These are phyloP conservation scores for Centrocercus urophasianus DNA, from an alignment of 2,113 vertebrate genomes.

Conservation along the genomic window DNA sequence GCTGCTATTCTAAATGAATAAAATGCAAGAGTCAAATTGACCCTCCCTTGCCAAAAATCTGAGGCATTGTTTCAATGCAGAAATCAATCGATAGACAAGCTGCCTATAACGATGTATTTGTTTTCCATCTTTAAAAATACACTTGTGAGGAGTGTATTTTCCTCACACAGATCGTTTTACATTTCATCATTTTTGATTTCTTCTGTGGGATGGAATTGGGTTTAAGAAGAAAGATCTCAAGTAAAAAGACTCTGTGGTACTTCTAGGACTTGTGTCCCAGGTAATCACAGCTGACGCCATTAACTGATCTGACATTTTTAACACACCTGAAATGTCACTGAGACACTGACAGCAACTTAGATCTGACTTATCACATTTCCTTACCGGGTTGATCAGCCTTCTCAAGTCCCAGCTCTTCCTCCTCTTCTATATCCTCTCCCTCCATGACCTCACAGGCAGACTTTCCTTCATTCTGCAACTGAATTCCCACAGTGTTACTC, in stretches of 20 bases:
- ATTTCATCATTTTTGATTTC: not conserved
- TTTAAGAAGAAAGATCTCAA: not conserved
- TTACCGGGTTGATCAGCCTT: slow-evolving; percentile 62
- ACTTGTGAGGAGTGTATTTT: not conserved
- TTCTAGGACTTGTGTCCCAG: not conserved
- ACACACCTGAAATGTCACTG: not conserved
- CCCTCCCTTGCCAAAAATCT: not conserved
- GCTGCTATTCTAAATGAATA: not conserved
- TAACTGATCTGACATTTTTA: not conserved
- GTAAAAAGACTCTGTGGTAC: not conserved
- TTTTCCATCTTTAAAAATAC: not conserved
- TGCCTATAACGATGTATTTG: not conserved
- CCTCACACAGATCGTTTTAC: not conserved
- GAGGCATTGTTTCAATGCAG: fast-evolving
- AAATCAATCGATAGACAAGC: not conserved
- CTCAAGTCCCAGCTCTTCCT: slow-evolving; percentile 55
- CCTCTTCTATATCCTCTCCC: slow-evolving; percentile 76
- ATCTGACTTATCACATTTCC: not conserved
- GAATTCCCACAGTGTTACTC: not conserved
- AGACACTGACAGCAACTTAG: not conserved
- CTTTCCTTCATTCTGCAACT: slow-evolving; percentile 78
- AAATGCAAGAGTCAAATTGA: not conserved
- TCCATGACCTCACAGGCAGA: slow-evolving; percentile 63
- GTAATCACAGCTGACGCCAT: not conserved
- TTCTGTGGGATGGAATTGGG: not conserved